Evolutionary conservation across 35 echinoderm and acorn worm species (phyloP), one percentile per base, ranked within the genome.

Genomic region (Amphiura filiformis): DNA sequence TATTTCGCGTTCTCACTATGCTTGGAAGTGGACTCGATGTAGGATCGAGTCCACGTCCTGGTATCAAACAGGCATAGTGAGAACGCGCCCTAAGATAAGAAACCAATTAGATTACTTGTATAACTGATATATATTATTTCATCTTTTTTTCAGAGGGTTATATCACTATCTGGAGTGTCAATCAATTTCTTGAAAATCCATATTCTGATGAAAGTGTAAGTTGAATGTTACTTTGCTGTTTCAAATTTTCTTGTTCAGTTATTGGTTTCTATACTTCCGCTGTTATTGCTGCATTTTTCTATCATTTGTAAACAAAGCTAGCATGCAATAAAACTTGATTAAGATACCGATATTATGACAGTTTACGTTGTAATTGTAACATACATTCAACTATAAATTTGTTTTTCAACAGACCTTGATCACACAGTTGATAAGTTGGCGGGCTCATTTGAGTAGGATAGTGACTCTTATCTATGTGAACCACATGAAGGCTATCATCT

Each of bases 81-180:
- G n/a, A n/a, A n/a, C n/a, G n/a, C n/a, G n/a, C n/a, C n/a, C n/a
- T n/a, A n/a, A n/a, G 20, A 52, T 52, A 52, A 52, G 20, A 11
- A 52, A 52, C 7, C 7, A 11, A 52, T 11, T 52, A 11, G 44
- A 11, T 11, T 7, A 52, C 44, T 52, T 20, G 7, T 52, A 52
- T 11, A 7, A 52, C 7, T 11, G 44, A 31, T 78, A 18, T 37
- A 1, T 78, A 17, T 34, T 42, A 40, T 32, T 52, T 5, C 11
- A 26, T 87, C 0, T 77, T 34, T n/a, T 80, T 64, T 40, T 57
- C 96, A 98, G 96, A 98, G 93, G 96, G 96, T 75, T 94, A 94
- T 75, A 92, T 98, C 20, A 98, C 92, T 1, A 94, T 98, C 57
- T 98, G 96, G 96, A 84, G 85, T 84, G 78, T 98, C 23, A 82